Base-by-base conservation (phyloP, 2,797 vertebrate genomes). In the Dermochelys coriacea region DNA sequence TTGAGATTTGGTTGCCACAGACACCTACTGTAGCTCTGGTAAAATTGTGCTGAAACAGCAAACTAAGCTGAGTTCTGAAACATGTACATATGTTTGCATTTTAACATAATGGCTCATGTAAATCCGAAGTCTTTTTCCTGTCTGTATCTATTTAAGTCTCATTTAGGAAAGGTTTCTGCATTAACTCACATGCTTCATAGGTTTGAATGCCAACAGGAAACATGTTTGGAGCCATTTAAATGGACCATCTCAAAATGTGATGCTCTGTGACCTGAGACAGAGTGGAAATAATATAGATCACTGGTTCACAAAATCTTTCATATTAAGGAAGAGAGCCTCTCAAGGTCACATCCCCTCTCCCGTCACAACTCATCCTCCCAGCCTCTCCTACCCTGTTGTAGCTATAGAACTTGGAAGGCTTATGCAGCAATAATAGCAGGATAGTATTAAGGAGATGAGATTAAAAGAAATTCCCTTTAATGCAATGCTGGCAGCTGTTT, bases 161-260 rank as follows among this genome's bases (percentile, higher is more conserved):
- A 71, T 93, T 97, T 96, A 91, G 78, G 77, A 96, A 94, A 37
- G 84, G 74, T 93, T 97, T 96, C 95, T 97, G 94, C 68, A 97
- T 96, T 96, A 71, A 85, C 31, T 93, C 89, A 64, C 85, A 31
- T 6, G 45, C 50, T 64, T 55, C 82, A 49, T 82, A n/a, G 52
- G 31, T 77, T 92, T 1, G 34, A 94, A 92, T 93, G 89, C 93
- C 89, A 96, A 94, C 89, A 90, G 68, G 93, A 84, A 87, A 47
- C 55, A 96, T 87, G 85, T 85, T 93, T 93, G 83, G 18, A 80
- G 82, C 87, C 64, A 25, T 93, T 93, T 80, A 79, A 96, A 87
- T 16, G 1, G 89, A 96, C 88, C 45, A 54, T 54, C 95, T 96
- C 51, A 52, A 94, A 96, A 91, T 91, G 59, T 94, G 82, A 91